Conservation (phyloP, 92 coral and sea anemone genomes). For the Parazoanthus darwini region DNA sequence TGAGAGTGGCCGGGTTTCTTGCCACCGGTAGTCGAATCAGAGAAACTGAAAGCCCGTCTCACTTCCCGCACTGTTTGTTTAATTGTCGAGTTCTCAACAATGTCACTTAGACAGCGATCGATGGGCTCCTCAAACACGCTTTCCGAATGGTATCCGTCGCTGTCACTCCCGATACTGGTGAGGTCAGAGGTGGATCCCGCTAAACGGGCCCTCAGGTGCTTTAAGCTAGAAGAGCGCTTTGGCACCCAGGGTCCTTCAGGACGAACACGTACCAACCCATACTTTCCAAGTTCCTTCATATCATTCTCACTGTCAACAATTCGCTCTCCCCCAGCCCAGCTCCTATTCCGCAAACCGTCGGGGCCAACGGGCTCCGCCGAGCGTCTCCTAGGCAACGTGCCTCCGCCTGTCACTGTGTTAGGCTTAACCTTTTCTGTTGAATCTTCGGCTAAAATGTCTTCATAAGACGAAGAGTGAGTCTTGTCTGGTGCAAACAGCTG, state of each 20-base stretch:
- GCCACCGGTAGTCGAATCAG: slow-evolving; percentile 41
- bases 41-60: slow-evolving; percentile 66
- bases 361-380: slow-evolving; percentile 30
- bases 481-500: not conserved
- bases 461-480: not conserved
- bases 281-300: slow-evolving; percentile 8
- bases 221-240: slow-evolving; percentile 42
- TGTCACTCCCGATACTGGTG: slow-evolving; percentile 34
- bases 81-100: slow-evolving; percentile 79
- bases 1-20: slow-evolving; percentile 30
- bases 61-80: slow-evolving; percentile 82
- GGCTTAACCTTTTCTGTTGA: not conserved
- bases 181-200: slow-evolving; percentile 24
- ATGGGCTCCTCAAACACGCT: slow-evolving; percentile 23
- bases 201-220: slow-evolving; percentile 25
- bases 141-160: slow-evolving; percentile 31
- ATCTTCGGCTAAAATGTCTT: not conserved
- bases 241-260: slow-evolving; percentile 32
- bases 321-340: slow-evolving; percentile 37
- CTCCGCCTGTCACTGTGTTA: slow-evolving; percentile 10
- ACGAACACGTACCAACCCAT: slow-evolving; percentile 22
- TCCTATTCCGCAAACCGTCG: slow-evolving; percentile 31
- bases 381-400: slow-evolving; percentile 28
- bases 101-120: slow-evolving; percentile 46
- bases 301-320: not conserved